Evolutionary conservation across 2,888 invertebrate genomes (phyloP), one percentile per base, ranked within the genome.

Genomic region (Eulithis prunata): DNA sequence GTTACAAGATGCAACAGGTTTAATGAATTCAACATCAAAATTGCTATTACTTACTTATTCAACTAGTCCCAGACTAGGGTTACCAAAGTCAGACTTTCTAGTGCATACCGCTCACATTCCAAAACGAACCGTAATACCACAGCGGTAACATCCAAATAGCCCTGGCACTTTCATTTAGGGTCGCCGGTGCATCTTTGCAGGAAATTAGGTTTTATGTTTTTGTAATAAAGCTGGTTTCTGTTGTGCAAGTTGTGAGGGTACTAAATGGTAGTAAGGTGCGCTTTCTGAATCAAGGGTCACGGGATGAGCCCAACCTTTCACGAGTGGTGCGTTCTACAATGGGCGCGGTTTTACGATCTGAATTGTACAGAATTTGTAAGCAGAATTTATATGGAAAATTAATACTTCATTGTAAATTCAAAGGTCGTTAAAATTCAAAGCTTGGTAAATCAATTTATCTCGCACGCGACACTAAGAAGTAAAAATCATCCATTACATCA

Each of bases 241-340:
- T 14, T 4, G 78, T 28, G 14, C 21, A n/a, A 66, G 32, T 71
- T 76, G 78, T 76, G 80, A 82, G 73, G 71, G 71, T 71, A 75
- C 72, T 72, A 72, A 74, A 72, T 74, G 78, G 80, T 80, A 78
- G 78, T 75, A 76, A 80, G 83, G 83, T 83, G 86, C 89, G 84
- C 87, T 89, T 86, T 89, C 86, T 82, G 86, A 77, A 78, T 75
- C 72, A 67, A 75, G 78, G 92, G 92, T 93, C 92, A 88, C 92
- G 92, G 91, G 92, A 93, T 92, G 91, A 86, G 88, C 81, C 83
- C 89, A 90, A 91, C 92, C 92, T 91, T 92, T 92, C 91, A 92
- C 91, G 91, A 87, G 85, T 83, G 85, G 88, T 78, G 75, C 68
- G 79, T 82, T 84, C 87, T 72, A 85, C 83, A 89, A 79, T 90